Conservation (phyloP, 1,140 invertebrate genomes). For the Solenopsis fugax region DNA sequence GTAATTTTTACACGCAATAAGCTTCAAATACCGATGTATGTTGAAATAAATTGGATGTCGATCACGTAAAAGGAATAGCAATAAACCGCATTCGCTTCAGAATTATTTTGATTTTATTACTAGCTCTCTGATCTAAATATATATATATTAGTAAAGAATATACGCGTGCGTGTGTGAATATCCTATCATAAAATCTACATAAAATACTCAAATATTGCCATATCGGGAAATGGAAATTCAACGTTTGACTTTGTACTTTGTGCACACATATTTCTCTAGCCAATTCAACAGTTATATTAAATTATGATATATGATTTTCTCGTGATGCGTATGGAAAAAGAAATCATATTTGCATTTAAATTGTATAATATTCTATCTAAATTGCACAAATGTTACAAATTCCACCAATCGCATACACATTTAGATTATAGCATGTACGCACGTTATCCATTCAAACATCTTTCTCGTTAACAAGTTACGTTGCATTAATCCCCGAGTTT, state of each 20-base stretch:
- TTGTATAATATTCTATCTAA: constrained; percentile 25
- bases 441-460: background rate
- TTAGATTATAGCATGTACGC: background rate
- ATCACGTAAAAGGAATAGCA: background rate
- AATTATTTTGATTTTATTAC: constrained; percentile 30
- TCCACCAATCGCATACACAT: background rate
- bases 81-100: background rate
- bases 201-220: constrained; percentile 17
- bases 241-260: constrained; percentile 23
- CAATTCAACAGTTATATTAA: constrained; percentile 26
- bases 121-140: background rate
- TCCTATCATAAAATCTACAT: constrained; percentile 12
- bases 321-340: constrained; percentile 21
- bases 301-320: constrained; percentile 33
- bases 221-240: constrained; percentile 52
- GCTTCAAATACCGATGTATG: background rate
- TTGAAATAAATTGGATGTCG: background rate
- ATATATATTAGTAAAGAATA: background rate
- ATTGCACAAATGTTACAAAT: background rate
- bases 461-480: background rate
- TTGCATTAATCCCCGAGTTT: background rate
- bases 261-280: constrained; percentile 2
- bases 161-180: background rate
- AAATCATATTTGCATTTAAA: constrained; percentile 47
- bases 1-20: background rate